Percentiles rank a stretch among this genome's conserved stretches.
Conservation (phyloP, 2,113 vertebrate genomes). For the Actinemys pallida region DNA sequence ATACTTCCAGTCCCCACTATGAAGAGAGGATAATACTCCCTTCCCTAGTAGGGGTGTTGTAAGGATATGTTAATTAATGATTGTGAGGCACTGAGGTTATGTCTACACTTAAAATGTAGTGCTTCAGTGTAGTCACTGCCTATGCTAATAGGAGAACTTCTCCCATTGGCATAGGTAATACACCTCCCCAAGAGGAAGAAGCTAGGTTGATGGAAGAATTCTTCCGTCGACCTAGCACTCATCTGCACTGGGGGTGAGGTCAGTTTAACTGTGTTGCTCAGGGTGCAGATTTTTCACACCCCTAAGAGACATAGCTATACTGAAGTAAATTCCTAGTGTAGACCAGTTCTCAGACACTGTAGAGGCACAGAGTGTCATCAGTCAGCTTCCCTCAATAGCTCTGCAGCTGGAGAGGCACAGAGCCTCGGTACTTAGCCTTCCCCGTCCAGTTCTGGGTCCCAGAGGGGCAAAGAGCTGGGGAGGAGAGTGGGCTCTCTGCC, state of each 20-base stretch:
- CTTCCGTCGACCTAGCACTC: background rate
- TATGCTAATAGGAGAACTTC: background rate
- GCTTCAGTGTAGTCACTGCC: background rate
- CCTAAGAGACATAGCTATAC: background rate
- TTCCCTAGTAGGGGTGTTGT: background rate
- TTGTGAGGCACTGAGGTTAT: background rate
- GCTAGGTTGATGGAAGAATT: background rate
- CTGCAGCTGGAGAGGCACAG: background rate
- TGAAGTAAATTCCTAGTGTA: background rate
- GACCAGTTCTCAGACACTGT: background rate
- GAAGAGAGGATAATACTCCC: background rate
- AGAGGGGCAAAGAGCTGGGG: background rate
- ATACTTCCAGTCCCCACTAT: background rate
- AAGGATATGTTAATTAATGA: background rate
- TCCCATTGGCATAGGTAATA: background rate
- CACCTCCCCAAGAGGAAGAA: background rate
- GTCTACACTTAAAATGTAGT: background rate
- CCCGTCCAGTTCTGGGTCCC: background rate
- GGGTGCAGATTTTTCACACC: background rate
- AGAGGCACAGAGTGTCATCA: background rate
- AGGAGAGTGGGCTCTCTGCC: background rate
- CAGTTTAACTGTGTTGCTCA: background rate
- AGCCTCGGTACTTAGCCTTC: background rate
- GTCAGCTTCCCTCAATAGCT: background rate
- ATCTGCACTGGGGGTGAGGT: background rate